Evolutionary conservation across 2,797 vertebrate genomes (phyloP).

Genomic region (Mareca penelope): DNA sequence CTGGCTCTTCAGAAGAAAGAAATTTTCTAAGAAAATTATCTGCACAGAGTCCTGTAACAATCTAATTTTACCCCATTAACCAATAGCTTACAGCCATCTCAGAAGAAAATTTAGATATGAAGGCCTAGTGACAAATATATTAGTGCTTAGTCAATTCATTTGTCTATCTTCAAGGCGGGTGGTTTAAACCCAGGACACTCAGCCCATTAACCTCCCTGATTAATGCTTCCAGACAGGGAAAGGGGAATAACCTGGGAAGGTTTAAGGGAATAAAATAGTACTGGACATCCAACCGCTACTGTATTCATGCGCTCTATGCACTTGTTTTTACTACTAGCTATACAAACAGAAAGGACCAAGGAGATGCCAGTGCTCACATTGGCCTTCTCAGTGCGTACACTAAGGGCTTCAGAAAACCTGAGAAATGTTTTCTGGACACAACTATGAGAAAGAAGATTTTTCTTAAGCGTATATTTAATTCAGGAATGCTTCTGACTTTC

Average conservation of each 20-base stretch:
- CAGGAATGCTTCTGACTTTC: background rate
- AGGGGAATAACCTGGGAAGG: background rate
- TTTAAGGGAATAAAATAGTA: background rate
- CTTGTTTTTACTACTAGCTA: background rate
- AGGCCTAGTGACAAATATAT: constrained; percentile 35
- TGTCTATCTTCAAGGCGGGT: constrained; percentile 19
- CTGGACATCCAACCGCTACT: background rate
- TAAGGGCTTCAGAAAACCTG: constrained; percentile 45
- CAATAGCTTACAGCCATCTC: constrained; percentile 12
- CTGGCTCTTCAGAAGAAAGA: constrained; percentile 27
- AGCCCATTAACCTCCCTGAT: constrained; percentile 29
- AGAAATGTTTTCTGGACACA: constrained; percentile 51
- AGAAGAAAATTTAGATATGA: constrained; percentile 30
- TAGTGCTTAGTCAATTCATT: constrained; percentile 34
- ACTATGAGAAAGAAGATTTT: background rate
- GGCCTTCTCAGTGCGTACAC: constrained; percentile 25
- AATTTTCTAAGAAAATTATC: constrained; percentile 62
- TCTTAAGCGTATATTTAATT: constrained; percentile 22
- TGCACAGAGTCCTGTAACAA: constrained; percentile 55
- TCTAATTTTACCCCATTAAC: constrained; percentile 60
- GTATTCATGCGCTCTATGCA: background rate
- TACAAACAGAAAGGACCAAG: background rate
- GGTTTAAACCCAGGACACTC: constrained; percentile 28
- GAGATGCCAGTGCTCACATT: constrained; percentile 20
- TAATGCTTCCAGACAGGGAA: constrained; percentile 18